Evolutionary conservation across 2,888 invertebrate genomes (phyloP).

Genomic region (Lithosia quadra): DNA sequence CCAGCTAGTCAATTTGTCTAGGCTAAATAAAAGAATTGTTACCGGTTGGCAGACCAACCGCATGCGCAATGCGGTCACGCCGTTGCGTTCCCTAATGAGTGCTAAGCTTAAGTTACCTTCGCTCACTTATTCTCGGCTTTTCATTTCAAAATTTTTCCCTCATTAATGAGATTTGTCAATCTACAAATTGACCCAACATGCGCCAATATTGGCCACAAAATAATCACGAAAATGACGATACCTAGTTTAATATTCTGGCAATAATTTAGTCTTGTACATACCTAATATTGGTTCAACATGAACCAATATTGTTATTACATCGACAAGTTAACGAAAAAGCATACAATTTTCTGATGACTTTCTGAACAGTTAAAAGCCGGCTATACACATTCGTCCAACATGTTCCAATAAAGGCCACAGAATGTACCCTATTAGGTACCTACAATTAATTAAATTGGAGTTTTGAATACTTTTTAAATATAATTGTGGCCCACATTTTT

Average conservation of each 20-base stretch:
- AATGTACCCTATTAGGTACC: too few species aligned
- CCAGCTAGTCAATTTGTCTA: conserved; percentile 20
- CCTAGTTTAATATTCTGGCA: too few species aligned
- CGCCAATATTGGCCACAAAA: neutral
- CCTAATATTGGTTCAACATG: too few species aligned
- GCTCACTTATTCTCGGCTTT: conserved; percentile 36
- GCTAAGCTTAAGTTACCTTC: conserved; percentile 33
- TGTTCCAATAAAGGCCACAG: too few species aligned
- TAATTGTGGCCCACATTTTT: too few species aligned
- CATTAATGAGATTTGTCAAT: conserved; percentile 37
- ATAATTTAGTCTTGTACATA: too few species aligned
- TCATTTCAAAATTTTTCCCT: conserved; percentile 48
- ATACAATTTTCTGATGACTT: too few species aligned
- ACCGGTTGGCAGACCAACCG: conserved; percentile 35
- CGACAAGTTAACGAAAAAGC: too few species aligned
- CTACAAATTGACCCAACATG: neutral
- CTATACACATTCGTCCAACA: too few species aligned
- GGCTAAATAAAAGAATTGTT: conserved; percentile 30
- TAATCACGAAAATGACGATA: neutral
- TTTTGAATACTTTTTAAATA: neutral
- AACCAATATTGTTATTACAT: too few species aligned
- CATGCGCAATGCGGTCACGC: conserved; percentile 38
- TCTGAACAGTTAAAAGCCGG: too few species aligned
- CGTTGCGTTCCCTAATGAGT: conserved; percentile 34
- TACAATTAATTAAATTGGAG: too few species aligned